Percentiles rank a stretch among this genome's conserved stretches.
Evolutionary conservation across 2,797 vertebrate genomes (phyloP).

Genomic region (Melanotaenia pygmaea): DNA sequence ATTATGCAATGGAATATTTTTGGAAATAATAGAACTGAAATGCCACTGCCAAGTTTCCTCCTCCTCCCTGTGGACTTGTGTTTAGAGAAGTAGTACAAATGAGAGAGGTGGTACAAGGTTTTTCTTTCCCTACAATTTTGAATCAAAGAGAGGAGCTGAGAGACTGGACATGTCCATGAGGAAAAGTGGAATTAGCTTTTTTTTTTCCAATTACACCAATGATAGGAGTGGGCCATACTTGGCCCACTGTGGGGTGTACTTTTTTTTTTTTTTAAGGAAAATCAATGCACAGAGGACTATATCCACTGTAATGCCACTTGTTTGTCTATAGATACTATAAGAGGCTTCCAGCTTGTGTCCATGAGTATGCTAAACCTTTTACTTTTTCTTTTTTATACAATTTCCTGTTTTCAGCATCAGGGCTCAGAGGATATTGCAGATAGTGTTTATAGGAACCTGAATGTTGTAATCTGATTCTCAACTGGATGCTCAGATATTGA

Average conservation of each 20-base stretch:
- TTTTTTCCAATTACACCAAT: constrained; percentile 66
- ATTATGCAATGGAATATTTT: constrained; percentile 68
- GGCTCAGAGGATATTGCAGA: constrained; percentile 28
- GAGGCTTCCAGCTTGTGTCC: constrained; percentile 39
- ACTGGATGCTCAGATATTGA: constrained; percentile 30
- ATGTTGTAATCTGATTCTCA: constrained; percentile 46
- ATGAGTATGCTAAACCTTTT: constrained; percentile 39
- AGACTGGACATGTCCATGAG: constrained; percentile 53
- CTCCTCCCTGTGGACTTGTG: constrained; percentile 42
- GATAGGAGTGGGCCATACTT: constrained; percentile 55
- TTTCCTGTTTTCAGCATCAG: constrained; percentile 38
- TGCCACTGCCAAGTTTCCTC: constrained; percentile 53
- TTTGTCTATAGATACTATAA: constrained; percentile 55
- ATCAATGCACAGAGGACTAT: constrained; percentile 19
- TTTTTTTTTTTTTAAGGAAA: constrained; percentile 37
- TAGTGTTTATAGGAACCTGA: constrained; percentile 46
- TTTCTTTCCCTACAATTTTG: constrained; percentile 41
- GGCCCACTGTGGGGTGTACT: constrained; percentile 42
- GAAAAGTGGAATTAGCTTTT: constrained; percentile 71
- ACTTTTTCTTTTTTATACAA: constrained; percentile 37
- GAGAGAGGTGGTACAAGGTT: constrained; percentile 24
- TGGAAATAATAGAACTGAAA: constrained; percentile 34
- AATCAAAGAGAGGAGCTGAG: constrained; percentile 70
- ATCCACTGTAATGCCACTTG: constrained; percentile 8
- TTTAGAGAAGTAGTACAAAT: constrained; percentile 40